Evolutionary conservation across 2,888 invertebrate genomes (phyloP).

Genomic region (Acronicta psi): DNA sequence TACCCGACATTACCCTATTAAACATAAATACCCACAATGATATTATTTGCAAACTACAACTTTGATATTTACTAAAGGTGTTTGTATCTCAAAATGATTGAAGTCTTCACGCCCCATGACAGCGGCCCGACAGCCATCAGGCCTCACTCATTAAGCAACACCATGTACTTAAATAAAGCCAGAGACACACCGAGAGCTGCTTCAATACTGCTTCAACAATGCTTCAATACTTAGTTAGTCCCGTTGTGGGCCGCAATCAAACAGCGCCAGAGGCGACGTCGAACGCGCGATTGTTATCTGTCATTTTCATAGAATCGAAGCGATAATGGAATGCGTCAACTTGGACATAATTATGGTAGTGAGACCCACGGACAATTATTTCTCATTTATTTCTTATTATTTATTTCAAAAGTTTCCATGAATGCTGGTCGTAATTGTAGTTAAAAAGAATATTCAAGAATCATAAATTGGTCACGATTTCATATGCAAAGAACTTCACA

Average conservation of each 20-base stretch:
- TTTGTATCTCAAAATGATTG: conserved; percentile 66
- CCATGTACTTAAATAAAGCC: conserved; percentile 42
- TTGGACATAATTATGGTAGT: conserved; percentile 49
- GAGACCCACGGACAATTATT: conserved; percentile 39
- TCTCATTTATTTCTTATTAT: conserved; percentile 42
- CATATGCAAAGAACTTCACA: no score
- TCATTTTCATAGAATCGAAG: conserved; percentile 58
- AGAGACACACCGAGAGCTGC: conserved; percentile 43
- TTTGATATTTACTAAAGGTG: conserved; percentile 65
- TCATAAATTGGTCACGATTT: conserved; percentile 42
- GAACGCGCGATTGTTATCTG: conserved; percentile 50
- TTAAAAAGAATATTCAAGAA: conserved; percentile 26
- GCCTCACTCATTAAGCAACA: conserved; percentile 60
- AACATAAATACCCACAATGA: conserved; percentile 51
- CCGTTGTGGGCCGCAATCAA: conserved; percentile 47
- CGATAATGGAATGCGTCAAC: conserved; percentile 52
- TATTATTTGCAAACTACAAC: conserved; percentile 50
- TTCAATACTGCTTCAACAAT: conserved; percentile 57
- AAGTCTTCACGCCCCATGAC: conserved; percentile 65
- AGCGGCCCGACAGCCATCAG: conserved; percentile 53
- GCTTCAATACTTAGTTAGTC: conserved; percentile 45
- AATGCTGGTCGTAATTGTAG: conserved; percentile 12
- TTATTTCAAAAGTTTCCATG: conserved; percentile 19
- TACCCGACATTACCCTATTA: conserved; percentile 25
- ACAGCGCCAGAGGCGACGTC: conserved; percentile 42